Percentiles rank a stretch among this genome's conserved stretches.
Evolutionary conservation across 2,113 vertebrate genomes (phyloP).

Genomic region (Syrrhaptes paradoxus): DNA sequence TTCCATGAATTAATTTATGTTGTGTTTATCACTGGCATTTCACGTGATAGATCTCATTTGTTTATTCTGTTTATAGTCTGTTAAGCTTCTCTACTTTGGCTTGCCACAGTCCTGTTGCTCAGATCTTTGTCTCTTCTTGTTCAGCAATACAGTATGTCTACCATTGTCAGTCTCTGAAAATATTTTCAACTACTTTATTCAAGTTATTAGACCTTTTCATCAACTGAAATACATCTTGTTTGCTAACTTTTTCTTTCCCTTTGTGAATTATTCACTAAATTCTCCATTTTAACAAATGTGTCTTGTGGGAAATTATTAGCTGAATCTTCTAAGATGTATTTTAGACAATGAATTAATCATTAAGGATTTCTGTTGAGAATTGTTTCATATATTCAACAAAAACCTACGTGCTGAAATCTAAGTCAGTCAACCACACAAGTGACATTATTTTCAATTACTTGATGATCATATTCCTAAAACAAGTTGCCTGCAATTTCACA

Average conservation of each 20-base stretch:
- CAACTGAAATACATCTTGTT: not conserved
- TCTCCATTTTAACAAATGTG: not conserved
- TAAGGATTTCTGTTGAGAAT: not conserved
- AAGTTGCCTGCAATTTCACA: not conserved
- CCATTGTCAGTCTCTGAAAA: not conserved
- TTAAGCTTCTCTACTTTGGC: not conserved
- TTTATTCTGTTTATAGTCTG: not conserved
- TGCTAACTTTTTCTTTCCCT: not conserved
- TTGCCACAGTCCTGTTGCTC: not conserved
- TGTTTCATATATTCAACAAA: not conserved
- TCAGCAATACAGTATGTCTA: not conserved
- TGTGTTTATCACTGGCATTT: not conserved
- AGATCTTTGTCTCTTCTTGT: not conserved
- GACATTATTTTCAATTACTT: not conserved
- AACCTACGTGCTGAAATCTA: not conserved
- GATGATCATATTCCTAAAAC: not conserved
- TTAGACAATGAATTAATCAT: not conserved
- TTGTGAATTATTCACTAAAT: not conserved
- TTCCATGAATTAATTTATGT: not conserved
- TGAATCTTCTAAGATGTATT: not conserved
- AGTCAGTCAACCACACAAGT: not conserved
- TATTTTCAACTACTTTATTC: not conserved
- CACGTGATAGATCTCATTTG: not conserved
- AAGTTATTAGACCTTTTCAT: not conserved
- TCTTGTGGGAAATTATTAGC: not conserved